Evolutionary conservation across 2,797 vertebrate genomes (phyloP), one percentile per base, ranked within the genome.

Genomic region (Emydoidea blandingii): DNA sequence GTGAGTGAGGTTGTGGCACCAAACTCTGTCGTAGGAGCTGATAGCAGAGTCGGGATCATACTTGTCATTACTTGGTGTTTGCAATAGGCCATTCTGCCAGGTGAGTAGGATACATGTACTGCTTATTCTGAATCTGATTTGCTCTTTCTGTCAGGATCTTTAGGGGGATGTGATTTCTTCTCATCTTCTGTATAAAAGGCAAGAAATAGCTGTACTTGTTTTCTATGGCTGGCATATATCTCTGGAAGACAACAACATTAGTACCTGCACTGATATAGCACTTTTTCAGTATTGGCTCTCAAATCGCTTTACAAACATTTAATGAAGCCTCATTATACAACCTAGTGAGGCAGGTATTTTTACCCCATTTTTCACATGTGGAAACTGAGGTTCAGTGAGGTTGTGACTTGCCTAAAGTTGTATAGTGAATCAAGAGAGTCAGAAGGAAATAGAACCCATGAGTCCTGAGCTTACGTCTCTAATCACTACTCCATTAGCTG

Each of bases 21-120:
- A 72, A 79, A 84, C 4, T 5, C 18, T 79, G 59, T 29, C 21
- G 8, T 2, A 54, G 34, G 1, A 87, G 34, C 57, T 78, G 79
- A 72, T 85, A 50, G 37, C 50, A 44, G 16, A 50, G 78, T 80
- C 79, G 79, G 72, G 8, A 83, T 90, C 9, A 37, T 82, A 49
- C 65, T 65, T 76, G 23, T 52, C 78, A 4, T 57, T 89, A 53
- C 56, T 78, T 54, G 25, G 59, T 16, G 72, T 54, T 29, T 85
- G 47, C 0, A 34, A 18, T 29, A 62, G 31, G 31, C 2, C 0
- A 0, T 62, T 87, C 68, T 85, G 27, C 41, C 0, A 0, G 65
- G 92, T 89, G 37, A 34, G 4, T 8, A 3, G 41, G 29, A 31
- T 52, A 68, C 31, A 34, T 29, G 56, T 62, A 5, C 16, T 2